phyloP scores from a whole-genome alignment of 2,797 vertebrate genomes.

The Sylvia borin region DNA sequence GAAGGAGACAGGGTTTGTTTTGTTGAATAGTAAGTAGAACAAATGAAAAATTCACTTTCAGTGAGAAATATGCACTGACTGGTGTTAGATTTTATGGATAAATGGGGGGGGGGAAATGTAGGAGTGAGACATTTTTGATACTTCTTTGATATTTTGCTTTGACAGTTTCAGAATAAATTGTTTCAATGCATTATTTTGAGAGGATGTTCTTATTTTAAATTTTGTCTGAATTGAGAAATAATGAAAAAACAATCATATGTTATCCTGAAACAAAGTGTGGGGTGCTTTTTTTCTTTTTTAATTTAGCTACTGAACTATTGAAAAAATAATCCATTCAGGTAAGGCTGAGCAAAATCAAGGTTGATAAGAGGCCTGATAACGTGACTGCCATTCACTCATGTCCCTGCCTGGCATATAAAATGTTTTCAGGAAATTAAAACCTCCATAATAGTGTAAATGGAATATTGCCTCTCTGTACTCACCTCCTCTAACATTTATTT shows the following conservation, averaged over 20 bases:
- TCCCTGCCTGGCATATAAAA: conserved; percentile 13
- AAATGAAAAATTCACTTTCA: conserved; percentile 44
- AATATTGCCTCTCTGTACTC: background rate
- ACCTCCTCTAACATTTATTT: background rate
- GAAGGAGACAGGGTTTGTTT: conserved; percentile 35
- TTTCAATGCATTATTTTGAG: background rate
- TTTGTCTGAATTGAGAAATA: background rate
- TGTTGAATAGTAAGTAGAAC: conserved; percentile 41
- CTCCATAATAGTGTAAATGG: background rate
- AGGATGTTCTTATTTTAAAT: conserved; percentile 2
- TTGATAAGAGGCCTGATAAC: conserved; percentile 33
- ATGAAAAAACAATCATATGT: background rate
- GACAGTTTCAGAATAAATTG: conserved; percentile 4
- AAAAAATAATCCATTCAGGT: conserved; percentile 5
- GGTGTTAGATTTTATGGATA: background rate
- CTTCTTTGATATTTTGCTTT: conserved; percentile 7
- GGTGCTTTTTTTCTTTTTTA: background rate
- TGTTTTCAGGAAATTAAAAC: conserved; percentile 60
- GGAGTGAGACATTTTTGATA: background rate
- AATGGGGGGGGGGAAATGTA: background rate
- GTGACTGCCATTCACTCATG: background rate
- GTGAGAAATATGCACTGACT: background rate
- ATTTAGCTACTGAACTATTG: conserved; percentile 3
- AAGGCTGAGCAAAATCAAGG: background rate
- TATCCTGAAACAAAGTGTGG: background rate